Percentiles rank a stretch among this genome's conserved stretches.
phyloP scores from a whole-genome alignment of 2,888 invertebrate species.

The Apotomis betuletana region DNA sequence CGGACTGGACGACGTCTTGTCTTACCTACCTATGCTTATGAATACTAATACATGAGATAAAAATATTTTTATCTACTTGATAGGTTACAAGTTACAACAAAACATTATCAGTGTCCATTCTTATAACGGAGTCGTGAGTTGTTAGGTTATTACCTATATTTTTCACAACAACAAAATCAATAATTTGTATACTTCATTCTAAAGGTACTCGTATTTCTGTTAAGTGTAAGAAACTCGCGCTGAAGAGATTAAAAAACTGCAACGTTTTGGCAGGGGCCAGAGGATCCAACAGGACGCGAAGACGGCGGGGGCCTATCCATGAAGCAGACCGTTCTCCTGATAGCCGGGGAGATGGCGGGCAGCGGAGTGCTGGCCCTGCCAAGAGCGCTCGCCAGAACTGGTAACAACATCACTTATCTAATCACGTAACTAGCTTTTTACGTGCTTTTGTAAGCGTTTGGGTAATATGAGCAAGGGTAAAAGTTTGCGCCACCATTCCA shows the following conservation, averaged over 20 bases:
- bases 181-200: no score
- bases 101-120: no score
- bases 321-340: conserved; percentile 83
- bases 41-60: neutral
- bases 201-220: no score
- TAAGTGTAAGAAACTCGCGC: neutral
- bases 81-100: no score
- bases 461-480: no score
- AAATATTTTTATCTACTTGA: neutral
- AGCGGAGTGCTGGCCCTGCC: conserved; percentile 88
- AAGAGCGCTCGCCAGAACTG: conserved; percentile 85
- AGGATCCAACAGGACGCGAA: conserved; percentile 41
- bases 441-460: no score
- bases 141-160: no score
- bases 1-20: conserved; percentile 5
- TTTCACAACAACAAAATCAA: no score
- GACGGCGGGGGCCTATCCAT: conserved; percentile 59
- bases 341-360: conserved; percentile 89
- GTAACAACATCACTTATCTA: conserved; percentile 60
- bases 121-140: no score
- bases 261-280: conserved; percentile 44
- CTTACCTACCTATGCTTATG: neutral
- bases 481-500: no score
- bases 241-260: neutral
- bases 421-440: no score